Base-by-base conservation (phyloP, 2,888 invertebrate genomes). In the Eugnorisma glareosa region DNA sequence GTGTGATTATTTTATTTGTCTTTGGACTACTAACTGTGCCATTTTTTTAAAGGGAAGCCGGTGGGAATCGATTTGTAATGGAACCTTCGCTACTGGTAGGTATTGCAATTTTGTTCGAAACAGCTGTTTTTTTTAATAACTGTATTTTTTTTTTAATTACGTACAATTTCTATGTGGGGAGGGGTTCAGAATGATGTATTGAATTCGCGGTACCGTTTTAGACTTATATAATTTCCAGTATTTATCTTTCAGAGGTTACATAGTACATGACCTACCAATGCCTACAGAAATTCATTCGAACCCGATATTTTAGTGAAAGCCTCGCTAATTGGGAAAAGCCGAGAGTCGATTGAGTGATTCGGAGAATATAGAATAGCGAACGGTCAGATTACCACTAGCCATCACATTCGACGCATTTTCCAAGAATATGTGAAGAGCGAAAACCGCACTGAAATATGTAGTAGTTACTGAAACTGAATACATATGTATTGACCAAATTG, bases 391-490 rank as follows among this genome's bases (percentile, higher is more conserved):
- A 15, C 15, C 24, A 31, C 15, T 1, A 7, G 1, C 24, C 24
- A 28, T 57, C 35, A 13, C 13, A 15, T 18, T 43, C 40, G 35
- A 31, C 35, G 31, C 63, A 6, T 37, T 63, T 51, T 63, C 28
- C n/a, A 18, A 28, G 61, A 61, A 78, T 45, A 48, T 68, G n/a
- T 40, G 8, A 15, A 45, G 37, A 40, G 57, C n/a, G 57, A 40
- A 77, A 72, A 40, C 21, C 43, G 21, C 35, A 31, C 73, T n/a
- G 43, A 63, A 63, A 13, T 51, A 37, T 45, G 11, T 24, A 1
- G 61, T n/a, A 54, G 45, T 73, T 54, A 21, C 13, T 54, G 21
- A 54, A 77, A 79, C 73, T 63, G 31, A 63, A 78, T 54, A 40
- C 40, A 8, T n/a, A 63, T 63, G 35, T 54, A 15, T 54, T 80